phyloP scores from a whole-genome alignment of 2,113 vertebrate species.

The Pongo abelii region DNA sequence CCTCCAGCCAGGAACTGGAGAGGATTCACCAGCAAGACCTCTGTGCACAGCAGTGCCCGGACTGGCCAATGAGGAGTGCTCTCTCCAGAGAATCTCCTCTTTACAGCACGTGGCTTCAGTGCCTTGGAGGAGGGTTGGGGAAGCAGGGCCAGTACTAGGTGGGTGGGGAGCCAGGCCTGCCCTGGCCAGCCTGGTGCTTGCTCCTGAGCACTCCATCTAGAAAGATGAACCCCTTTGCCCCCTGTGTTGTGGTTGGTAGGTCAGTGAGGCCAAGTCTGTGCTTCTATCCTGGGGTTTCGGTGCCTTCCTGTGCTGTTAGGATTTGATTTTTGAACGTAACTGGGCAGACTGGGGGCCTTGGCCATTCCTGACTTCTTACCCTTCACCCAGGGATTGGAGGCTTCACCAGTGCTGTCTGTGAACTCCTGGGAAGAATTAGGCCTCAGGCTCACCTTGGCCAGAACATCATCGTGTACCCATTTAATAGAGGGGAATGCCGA shows the following conservation, averaged over 20 bases:
- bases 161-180: background rate
- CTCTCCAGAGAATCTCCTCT: background rate
- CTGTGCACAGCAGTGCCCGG: background rate
- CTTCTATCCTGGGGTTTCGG: too few relatives aligned
- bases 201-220: background rate
- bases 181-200: background rate
- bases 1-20: background rate
- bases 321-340: background rate
- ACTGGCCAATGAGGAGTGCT: background rate
- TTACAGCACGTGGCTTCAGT: background rate
- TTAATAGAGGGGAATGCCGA: background rate
- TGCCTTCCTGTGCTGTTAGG: background rate
- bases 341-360: background rate
- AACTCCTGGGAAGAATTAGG: background rate
- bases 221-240: background rate
- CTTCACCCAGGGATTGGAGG: background rate
- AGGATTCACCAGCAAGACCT: background rate
- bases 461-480: background rate
- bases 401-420: background rate
- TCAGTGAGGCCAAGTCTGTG: rapidly evolving
- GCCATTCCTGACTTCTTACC: background rate
- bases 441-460: background rate
- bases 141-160: background rate
- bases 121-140: background rate
- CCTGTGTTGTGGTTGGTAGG: background rate